Evolutionary conservation across 1,140 invertebrate species (phyloP).

Genomic region (Nixonia krombeini): DNA sequence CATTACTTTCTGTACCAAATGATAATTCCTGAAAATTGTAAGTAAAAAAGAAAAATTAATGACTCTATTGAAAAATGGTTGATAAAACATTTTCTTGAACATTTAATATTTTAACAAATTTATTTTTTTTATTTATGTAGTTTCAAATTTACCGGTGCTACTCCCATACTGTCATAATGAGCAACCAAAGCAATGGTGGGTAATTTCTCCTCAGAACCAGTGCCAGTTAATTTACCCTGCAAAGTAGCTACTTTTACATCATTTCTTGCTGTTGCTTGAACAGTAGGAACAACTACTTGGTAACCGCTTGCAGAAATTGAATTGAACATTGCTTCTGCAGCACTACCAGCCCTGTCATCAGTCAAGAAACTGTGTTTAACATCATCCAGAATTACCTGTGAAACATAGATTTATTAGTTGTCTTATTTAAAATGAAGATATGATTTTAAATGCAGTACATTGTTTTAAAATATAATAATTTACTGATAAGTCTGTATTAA

Average conservation of each 20-base stretch:
- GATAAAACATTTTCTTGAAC: not conserved
- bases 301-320: constrained; percentile 94
- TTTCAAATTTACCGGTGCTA: constrained; percentile 19
- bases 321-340: constrained; percentile 84
- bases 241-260: constrained; percentile 88
- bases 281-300: constrained; percentile 84
- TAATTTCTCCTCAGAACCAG: constrained; percentile 82
- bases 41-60: not conserved
- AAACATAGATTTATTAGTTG: not conserved
- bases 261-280: constrained; percentile 78
- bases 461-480: not conserved
- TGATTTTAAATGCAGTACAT: constrained; percentile 3
- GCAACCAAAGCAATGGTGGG: constrained; percentile 63
- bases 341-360: constrained; percentile 75
- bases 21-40: constrained; percentile 79
- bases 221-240: constrained; percentile 88
- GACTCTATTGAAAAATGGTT: not conserved
- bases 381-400: constrained; percentile 78
- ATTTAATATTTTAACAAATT: not conserved
- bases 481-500: no score
- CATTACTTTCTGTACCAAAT: constrained; percentile 93
- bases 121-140: not conserved
- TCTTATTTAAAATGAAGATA: not conserved
- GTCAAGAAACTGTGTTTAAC: constrained; percentile 75
- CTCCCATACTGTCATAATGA: constrained; percentile 32